A percentile compares a stretch with the other conserved stretches of the same genome.
Conservation (phyloP, 2,113 vertebrate species). For the Periophthalmus modestus region DNA sequence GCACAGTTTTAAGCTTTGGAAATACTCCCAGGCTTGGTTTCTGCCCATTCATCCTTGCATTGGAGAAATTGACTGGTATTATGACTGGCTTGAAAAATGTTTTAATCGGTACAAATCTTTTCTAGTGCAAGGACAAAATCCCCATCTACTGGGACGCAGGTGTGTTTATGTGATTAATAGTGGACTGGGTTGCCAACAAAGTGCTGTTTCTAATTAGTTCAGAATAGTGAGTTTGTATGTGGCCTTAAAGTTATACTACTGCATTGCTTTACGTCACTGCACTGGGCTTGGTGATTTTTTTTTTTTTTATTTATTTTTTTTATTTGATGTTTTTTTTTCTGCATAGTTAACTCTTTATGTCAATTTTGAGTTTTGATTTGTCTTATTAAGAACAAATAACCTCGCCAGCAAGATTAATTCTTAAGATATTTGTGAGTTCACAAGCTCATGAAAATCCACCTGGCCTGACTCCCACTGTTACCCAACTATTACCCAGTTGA, state of each 20-base stretch:
- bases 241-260: not conserved
- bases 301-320: no score
- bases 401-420: no score
- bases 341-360: no score
- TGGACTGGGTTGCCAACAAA: conserved; percentile 12
- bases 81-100: conserved; percentile 1
- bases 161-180: conserved; percentile 5
- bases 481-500: no score
- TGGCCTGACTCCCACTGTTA: no score
- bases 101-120: not conserved
- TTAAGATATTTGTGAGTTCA: no score
- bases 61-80: conserved; percentile 23
- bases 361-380: no score
- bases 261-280: not conserved
- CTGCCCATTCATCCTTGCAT: conserved; percentile 21
- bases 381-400: no score
- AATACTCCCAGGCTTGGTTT: conserved; percentile 30
- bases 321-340: no score
- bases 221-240: conserved; percentile 9
- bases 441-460: no score
- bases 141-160: not conserved
- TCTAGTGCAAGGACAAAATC: conserved; percentile 13
- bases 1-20: conserved; percentile 16
- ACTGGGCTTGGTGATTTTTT: no score
- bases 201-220: conserved; percentile 3